Evolutionary conservation across 2,888 invertebrate genomes (phyloP).

Genomic region (Boloria selene): DNA sequence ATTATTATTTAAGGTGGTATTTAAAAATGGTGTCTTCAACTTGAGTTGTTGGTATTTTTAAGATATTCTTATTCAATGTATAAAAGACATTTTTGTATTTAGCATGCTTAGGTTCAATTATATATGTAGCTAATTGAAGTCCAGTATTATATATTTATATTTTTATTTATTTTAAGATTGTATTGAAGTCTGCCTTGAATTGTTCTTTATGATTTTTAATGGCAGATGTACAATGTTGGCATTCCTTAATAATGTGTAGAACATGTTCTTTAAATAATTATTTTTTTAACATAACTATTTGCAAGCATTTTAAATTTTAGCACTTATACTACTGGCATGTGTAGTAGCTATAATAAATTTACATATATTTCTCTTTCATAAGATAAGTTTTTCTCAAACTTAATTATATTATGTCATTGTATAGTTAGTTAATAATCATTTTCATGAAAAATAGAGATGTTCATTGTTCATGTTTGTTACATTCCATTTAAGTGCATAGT

Average conservation of each 20-base stretch:
- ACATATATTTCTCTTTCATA: constrained; percentile 1
- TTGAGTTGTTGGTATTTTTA: no score
- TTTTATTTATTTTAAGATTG: constrained; percentile 21
- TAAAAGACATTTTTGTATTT: constrained; percentile 33
- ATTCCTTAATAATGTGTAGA: constrained; percentile 23
- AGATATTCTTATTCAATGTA: constrained; percentile 19
- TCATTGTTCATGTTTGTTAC: constrained; percentile 19
- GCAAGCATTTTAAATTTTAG: no score
- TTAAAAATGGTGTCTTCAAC: no score
- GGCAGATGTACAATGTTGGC: constrained; percentile 18
- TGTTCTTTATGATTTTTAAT: constrained; percentile 3
- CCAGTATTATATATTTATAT: constrained; percentile 36
- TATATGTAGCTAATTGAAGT: constrained; percentile 24
- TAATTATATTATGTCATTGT: constrained; percentile 7
- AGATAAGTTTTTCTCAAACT: neutral
- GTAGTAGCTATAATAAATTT: constrained; percentile 12
- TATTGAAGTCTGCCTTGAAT: constrained; percentile 1
- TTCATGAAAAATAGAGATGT: constrained; percentile 4
- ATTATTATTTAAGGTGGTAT: neutral
- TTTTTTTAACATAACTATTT: neutral
- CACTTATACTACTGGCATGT: constrained; percentile 2
- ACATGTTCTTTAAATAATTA: neutral
- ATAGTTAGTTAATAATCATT: constrained; percentile 19
- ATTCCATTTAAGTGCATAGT: constrained; percentile 28
- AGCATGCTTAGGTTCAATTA: constrained; percentile 15